Evolutionary conservation across 1,140 invertebrate genomes (phyloP).

Genomic region (Pseudomyrmex flavicornis): DNA sequence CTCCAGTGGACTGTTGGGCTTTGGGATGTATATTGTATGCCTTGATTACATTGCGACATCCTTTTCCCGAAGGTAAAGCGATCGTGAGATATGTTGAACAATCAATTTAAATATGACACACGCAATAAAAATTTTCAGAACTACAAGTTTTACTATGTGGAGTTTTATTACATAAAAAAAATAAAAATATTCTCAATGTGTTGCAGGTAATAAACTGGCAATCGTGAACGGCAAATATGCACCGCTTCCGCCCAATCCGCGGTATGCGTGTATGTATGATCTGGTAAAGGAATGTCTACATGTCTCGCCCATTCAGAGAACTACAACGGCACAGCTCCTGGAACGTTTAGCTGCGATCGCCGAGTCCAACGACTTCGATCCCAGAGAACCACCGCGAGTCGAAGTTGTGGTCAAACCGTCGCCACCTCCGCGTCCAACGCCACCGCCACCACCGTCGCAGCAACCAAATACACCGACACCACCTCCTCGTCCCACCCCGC

Average conservation of each 20-base stretch:
- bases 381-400: slow-evolving; percentile 90
- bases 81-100: not conserved
- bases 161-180: no score
- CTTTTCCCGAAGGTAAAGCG: slow-evolving; percentile 94
- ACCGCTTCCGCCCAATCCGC: slow-evolving; percentile 92
- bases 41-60: slow-evolving; percentile 97
- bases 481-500: slow-evolving; percentile 77
- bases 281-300: slow-evolving; percentile 95
- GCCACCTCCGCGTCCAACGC: slow-evolving; percentile 80
- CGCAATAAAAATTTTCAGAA: no score
- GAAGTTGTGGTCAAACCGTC: slow-evolving; percentile 83
- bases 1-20: slow-evolving; percentile 97
- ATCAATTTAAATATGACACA: no score
- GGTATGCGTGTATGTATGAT: slow-evolving; percentile 94
- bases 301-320: slow-evolving; percentile 92
- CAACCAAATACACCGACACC: slow-evolving; percentile 74
- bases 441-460: slow-evolving; percentile 75
- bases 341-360: slow-evolving; percentile 95
- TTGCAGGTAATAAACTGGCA: slow-evolving; percentile 92
- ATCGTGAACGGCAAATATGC: slow-evolving; percentile 98
- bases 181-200: not conserved
- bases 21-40: slow-evolving; percentile 98
- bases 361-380: slow-evolving; percentile 92
- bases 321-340: slow-evolving; percentile 91
- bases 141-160: no score